These are phyloP conservation scores for Aporophyla lueneburgensis DNA, from an alignment of 2,888 invertebrate species.

Conservation along the genomic window DNA sequence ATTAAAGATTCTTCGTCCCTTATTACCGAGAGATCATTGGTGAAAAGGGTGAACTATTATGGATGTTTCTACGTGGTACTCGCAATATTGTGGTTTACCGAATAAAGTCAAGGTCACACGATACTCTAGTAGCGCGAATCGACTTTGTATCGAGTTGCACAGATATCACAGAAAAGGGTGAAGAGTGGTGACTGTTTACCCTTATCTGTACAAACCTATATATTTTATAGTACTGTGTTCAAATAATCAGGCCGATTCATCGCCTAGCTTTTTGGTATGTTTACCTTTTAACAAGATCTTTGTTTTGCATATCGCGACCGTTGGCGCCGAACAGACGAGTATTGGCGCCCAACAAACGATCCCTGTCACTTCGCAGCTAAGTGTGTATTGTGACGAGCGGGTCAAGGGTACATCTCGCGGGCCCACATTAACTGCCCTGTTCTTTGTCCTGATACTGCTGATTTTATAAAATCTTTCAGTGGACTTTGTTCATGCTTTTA, in stretches of 20 bases:
- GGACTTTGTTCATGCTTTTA: background rate
- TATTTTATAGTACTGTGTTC: no score
- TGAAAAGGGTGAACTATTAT: no score
- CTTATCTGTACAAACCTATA: no score
- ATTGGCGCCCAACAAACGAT: constrained; percentile 8
- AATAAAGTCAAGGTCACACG: background rate
- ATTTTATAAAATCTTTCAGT: constrained; percentile 1
- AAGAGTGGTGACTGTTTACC: background rate
- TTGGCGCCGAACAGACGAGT: background rate
- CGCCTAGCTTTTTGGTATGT: background rate
- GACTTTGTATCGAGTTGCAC: background rate
- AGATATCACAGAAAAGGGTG: background rate
- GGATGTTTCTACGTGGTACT: background rate
- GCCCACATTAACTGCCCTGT: constrained; percentile 23
- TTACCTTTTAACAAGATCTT: background rate
- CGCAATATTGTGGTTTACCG: background rate
- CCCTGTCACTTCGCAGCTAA: constrained; percentile 8
- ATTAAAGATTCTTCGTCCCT: background rate
- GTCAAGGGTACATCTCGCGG: constrained; percentile 53
- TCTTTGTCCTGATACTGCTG: constrained; percentile 4
- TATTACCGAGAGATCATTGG: background rate
- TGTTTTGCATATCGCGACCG: background rate
- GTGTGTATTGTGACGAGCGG: constrained; percentile 25
- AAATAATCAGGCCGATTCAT: background rate
- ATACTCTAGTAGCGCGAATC: background rate